Conservation (phyloP, 2,888 invertebrate genomes). For the Argynnis bischoffii region DNA sequence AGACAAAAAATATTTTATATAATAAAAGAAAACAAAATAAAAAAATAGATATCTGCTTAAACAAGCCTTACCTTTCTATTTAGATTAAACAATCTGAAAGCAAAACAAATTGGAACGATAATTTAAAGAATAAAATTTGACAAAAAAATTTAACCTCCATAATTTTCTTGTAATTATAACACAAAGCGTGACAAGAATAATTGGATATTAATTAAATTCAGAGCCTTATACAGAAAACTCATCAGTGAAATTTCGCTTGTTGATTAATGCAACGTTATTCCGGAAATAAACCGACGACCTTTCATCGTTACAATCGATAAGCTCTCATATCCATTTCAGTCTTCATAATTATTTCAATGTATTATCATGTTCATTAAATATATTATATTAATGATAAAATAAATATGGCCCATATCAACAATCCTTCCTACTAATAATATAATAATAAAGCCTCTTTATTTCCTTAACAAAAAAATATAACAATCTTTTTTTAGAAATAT, state of each 20-base stretch:
- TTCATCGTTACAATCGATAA: conserved; percentile 8
- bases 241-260: conserved; percentile 27
- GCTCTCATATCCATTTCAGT: conserved; percentile 10
- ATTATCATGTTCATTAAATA: neutral
- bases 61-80: no score
- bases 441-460: no score
- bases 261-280: conserved; percentile 20
- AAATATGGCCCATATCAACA: no score
- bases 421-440: no score
- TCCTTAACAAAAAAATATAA: no score
- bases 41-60: no score
- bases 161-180: neutral
- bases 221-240: conserved; percentile 21
- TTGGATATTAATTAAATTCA: conserved; percentile 28
- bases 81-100: no score
- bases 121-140: neutral
- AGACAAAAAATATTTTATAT: no score
- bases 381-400: no score
- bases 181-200: conserved; percentile 14
- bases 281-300: conserved; percentile 7
- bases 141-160: neutral
- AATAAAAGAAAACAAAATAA: no score
- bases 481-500: no score
- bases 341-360: conserved; percentile 14
- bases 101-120: no score